These are phyloP conservation scores for Pomatorhinus ruficollis DNA, from an alignment of 2,113 vertebrate genomes.

Conservation along the genomic window DNA sequence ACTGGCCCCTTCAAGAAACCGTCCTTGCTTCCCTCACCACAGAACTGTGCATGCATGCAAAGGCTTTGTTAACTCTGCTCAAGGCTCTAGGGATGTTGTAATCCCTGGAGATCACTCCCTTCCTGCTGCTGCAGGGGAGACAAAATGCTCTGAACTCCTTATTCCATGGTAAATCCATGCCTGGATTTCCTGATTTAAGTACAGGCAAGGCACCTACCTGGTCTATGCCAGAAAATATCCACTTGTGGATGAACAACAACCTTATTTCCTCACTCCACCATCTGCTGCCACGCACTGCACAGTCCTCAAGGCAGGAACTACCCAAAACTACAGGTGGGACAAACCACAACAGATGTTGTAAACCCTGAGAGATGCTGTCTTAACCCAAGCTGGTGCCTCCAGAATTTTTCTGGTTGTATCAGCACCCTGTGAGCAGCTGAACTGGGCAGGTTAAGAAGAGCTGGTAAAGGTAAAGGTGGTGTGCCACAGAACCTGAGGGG, in stretches of 20 bases:
- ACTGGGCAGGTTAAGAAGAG: not conserved
- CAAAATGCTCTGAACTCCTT: not conserved
- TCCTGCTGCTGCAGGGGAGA: not conserved
- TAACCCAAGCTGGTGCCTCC: not conserved
- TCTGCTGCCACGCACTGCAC: too few relatives aligned
- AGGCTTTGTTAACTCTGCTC: not conserved
- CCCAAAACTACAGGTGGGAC: too few relatives aligned
- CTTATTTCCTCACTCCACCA: not conserved
- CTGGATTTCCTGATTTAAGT: not conserved
- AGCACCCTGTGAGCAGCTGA: not conserved
- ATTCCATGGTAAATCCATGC: rapidly evolving
- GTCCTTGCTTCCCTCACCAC: not conserved
- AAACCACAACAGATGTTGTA: not conserved
- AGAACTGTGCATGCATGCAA: rapidly evolving
- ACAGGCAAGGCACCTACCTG: not conserved
- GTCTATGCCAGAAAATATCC: not conserved
- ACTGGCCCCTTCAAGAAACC: not conserved
- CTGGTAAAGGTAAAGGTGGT: not conserved
- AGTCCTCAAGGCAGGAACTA: not conserved
- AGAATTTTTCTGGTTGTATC: not conserved
- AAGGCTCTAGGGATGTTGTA: not conserved
- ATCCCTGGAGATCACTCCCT: not conserved
- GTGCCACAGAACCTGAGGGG: rapidly evolving
- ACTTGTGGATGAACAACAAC: not conserved
- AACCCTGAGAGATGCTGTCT: not conserved